phyloP scores from a whole-genome alignment of 2,888 invertebrate species.

The Pterostichus niger region DNA sequence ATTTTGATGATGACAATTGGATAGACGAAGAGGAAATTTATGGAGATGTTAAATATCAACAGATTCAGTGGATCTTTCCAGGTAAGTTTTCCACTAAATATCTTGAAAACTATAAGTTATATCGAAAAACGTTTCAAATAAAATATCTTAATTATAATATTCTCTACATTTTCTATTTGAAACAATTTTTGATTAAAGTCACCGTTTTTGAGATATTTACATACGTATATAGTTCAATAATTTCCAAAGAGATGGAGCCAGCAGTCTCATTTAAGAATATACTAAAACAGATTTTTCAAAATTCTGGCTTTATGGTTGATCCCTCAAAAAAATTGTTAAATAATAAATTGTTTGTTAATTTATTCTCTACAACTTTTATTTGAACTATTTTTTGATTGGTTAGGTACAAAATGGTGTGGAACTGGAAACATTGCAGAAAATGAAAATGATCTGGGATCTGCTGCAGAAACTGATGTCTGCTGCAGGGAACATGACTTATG shows the following conservation, averaged over 20 bases:
- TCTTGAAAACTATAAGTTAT: no score
- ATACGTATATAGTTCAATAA: no score
- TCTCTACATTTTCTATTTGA: no score
- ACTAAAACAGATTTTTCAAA: no score
- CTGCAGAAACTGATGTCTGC: slow-evolving; percentile 83
- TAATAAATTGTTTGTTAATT: background rate
- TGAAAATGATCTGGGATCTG: slow-evolving; percentile 83
- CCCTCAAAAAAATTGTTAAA: background rate
- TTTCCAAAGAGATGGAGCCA: no score
- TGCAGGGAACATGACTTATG: slow-evolving; percentile 88
- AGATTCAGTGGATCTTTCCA: slow-evolving; percentile 55
- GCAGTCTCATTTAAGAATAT: background rate
- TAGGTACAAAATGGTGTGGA: slow-evolving; percentile 91
- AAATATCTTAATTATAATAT: no score
- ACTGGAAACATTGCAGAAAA: slow-evolving; percentile 83
- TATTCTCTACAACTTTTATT: background rate
- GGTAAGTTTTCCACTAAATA: background rate
- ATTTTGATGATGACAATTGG: slow-evolving; percentile 49
- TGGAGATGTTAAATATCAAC: slow-evolving; percentile 47
- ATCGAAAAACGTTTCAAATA: no score
- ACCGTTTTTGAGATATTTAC: no score
- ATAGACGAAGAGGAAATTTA: slow-evolving; percentile 61
- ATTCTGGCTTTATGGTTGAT: no score
- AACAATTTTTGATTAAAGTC: no score
- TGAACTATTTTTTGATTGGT: slow-evolving; percentile 30